Base-by-base conservation (phyloP, 2,888 invertebrate genomes). In the Cryptus armator region DNA sequence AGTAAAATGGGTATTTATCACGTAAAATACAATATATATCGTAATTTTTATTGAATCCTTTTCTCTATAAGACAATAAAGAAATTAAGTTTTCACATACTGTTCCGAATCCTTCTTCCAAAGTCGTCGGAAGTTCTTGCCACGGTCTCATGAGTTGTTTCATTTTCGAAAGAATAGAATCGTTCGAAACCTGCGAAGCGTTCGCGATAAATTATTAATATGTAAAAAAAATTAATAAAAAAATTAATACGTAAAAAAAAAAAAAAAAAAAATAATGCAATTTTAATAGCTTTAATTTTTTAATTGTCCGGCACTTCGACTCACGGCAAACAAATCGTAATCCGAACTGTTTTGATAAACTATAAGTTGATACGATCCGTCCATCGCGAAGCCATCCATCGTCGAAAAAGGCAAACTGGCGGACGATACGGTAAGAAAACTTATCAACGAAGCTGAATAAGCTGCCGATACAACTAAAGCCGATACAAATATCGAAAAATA, bases 361-460 rank as follows among this genome's bases (percentile, higher is more conserved):
- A 90, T 89, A 16, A 93, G 66, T 32, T 82, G 76, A 81, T 93
- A 93, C 0, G 90, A 87, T 5, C 90, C 90, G 7, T 91, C 89
- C 0, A 81, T 29, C 5, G 87, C 87, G 43, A 92, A 92, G 16
- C 87, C 92, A 14, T 90, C 88, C n/a, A 91, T 5, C 10, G 87
- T 90, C 9, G 87, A 79, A 72, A 93, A 93, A 2, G 92, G 92
- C 62, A 92, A 77, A 37, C 43, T 84, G 2, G 83, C 68, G 9
- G 32, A 62, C 9, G 78, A 77, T 37, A 81, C 72, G 3, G 87
- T 81, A 46, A 87, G 79, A 71, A 76, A 85, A 72, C 87, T 87
- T 32, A 80, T 86, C 62, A 93, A 87, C 5, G 86, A 81, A 37
- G 90, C 93, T 6, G 92, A 91, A 75, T 92, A 93, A n/a, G 90